Evolutionary conservation across 2,797 vertebrate genomes (phyloP).

Genomic region (Betta splendens): DNA sequence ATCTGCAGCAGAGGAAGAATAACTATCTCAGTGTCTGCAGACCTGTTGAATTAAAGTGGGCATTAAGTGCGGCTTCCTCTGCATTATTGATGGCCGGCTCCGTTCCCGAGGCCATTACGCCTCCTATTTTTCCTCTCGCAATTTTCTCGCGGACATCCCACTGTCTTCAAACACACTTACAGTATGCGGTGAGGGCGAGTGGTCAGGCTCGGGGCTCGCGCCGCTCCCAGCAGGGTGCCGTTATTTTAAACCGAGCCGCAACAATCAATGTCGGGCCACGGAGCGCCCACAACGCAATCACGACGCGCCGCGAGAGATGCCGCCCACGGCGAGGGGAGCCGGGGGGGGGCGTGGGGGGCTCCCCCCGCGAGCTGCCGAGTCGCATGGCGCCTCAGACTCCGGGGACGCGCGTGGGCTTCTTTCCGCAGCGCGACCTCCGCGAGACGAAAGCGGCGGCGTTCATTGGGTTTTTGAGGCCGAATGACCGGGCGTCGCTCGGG

Average conservation of each 20-base stretch:
- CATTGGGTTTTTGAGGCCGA: conserved; percentile 46
- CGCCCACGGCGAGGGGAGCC: conserved; percentile 27
- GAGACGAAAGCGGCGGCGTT: conserved; percentile 35
- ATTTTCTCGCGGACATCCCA: conserved; percentile 69
- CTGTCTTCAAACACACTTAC: conserved; percentile 73
- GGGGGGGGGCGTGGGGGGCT: conserved; percentile 12
- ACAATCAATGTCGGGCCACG: conserved; percentile 42
- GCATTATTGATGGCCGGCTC: conserved; percentile 77
- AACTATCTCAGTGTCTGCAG: conserved; percentile 66
- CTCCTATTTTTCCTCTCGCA: conserved; percentile 66
- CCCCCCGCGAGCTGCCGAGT: conserved; percentile 23
- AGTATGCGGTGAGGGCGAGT: conserved; percentile 34
- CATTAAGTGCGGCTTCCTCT: conserved; percentile 76
- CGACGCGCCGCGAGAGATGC: conserved; percentile 39
- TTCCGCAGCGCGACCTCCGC: conserved; percentile 31
- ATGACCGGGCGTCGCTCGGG: conserved; percentile 47
- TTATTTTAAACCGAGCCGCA: conserved; percentile 65
- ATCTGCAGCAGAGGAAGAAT: conserved; percentile 60
- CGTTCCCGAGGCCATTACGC: conserved; percentile 71
- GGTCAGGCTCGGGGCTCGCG: conserved; percentile 58
- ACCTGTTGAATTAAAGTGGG: conserved; percentile 81
- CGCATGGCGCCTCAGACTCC: conserved; percentile 28
- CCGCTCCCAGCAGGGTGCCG: conserved; percentile 51
- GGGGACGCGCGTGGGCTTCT: conserved; percentile 5
- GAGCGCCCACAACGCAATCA: conserved; percentile 51